Percentiles rank a stretch among this genome's conserved stretches.
phyloP scores from a whole-genome alignment of 2,113 vertebrate species.

The Tenrec ecaudatus region DNA sequence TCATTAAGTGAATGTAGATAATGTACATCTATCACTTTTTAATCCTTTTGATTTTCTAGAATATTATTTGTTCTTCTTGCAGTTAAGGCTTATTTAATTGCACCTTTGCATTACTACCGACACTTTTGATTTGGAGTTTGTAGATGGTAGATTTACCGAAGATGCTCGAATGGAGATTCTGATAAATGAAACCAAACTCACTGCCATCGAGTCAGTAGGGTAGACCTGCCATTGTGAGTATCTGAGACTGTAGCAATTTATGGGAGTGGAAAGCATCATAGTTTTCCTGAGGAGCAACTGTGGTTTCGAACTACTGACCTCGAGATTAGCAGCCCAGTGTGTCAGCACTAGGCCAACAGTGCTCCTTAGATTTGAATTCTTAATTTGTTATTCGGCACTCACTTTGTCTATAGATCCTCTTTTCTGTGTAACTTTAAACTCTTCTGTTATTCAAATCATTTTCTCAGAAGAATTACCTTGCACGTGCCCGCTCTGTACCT shows the following conservation, averaged over 20 bases:
- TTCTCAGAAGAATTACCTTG: conserved; percentile 93
- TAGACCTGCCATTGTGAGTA: too few species aligned
- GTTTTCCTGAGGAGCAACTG: too few species aligned
- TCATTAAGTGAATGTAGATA: neutral
- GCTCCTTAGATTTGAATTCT: neutral
- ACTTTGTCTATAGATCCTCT: neutral
- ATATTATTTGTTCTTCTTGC: neutral
- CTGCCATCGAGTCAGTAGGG: too few species aligned
- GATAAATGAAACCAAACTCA: too few species aligned
- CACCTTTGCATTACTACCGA: neutral
- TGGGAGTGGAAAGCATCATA: too few species aligned
- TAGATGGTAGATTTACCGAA: neutral
- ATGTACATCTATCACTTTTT: neutral
- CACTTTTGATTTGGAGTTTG: neutral
- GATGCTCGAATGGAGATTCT: neutral
- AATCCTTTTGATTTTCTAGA: neutral
- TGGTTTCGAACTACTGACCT: too few species aligned
- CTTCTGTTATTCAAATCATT: conserved; percentile 46
- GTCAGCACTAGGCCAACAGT: too few species aligned
- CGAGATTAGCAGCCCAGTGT: too few species aligned
- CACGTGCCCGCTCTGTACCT: conserved; percentile 95
- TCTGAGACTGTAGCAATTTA: too few species aligned
- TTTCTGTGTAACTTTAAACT: conserved; percentile 5
- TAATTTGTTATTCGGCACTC: neutral
- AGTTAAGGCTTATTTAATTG: neutral